Base-by-base conservation (phyloP, 2,888 invertebrate species). In the Globia sparganii region DNA sequence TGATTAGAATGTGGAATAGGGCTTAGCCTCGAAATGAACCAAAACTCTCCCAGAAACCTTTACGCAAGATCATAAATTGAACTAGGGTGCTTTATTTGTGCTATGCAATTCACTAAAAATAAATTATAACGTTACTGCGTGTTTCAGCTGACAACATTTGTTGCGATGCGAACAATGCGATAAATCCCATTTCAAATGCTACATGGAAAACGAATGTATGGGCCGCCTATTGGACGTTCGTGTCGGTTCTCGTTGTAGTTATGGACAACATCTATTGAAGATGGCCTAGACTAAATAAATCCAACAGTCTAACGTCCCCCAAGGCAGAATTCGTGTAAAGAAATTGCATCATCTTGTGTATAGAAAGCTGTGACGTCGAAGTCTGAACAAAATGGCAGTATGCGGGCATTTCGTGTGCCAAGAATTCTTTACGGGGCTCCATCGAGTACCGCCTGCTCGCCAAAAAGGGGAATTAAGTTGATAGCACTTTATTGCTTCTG, bases 371-470 rank as follows among this genome's bases (percentile, higher is more conserved):
- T 67, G 67, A 67, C 66, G 65, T 66, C 58, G 65, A n/a, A 40
- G 53, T 59, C 49, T 65, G 68, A 72, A 74, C 53, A 62, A 66
- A 78, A 83, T 62, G 61, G 53, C 72, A 69, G 59, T 67, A 83
- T 75, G 80, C 75, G 70, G 70, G 62, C 37, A 70, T 72, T 73
- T 79, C 67, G 64, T 61, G 72, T 75, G 84, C 83, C 83, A 83
- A 83, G 72, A 83, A 75, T 75, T 72, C 70, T 75, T 72, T 72
- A 53, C 53, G 62, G 65, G 58, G 66, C 69, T 71, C 59, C 61
- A 78, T 70, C 61, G 79, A 75, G 75, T 66, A 83, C 56, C 69
- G 75, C 72, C 69, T 64, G 64, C 72, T 66, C 64, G 75, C 83
- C 82, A 78, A 78, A 74, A 71, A 67, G 34, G n/a, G 46, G 64